Percentiles rank a stretch among this genome's conserved stretches.
phyloP scores from a whole-genome alignment of 2,888 invertebrate genomes.

The Sipha maydis region DNA sequence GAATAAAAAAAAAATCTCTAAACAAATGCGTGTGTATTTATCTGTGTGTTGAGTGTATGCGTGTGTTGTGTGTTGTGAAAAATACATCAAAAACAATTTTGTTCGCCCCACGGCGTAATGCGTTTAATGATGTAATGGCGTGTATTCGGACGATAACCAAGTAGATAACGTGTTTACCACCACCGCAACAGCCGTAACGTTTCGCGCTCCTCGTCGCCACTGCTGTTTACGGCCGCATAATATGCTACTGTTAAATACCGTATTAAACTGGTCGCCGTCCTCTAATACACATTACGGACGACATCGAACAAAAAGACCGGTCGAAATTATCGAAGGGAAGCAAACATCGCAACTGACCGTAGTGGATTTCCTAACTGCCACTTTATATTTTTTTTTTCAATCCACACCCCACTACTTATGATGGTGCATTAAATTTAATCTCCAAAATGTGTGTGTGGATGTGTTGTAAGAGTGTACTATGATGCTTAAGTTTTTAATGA shows the following conservation, averaged over 20 bases:
- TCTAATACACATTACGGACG: no score
- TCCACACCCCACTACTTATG: background rate
- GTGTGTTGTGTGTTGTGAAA: background rate
- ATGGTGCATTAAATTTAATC: background rate
- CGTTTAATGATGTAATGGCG: slow-evolving; percentile 59
- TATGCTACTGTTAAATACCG: background rate
- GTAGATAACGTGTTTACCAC: slow-evolving; percentile 23
- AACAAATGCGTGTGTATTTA: background rate
- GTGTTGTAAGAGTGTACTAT: no score
- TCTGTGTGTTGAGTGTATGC: background rate
- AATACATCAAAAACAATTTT: slow-evolving; percentile 53
- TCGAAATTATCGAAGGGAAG: background rate
- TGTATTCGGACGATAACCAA: slow-evolving; percentile 58
- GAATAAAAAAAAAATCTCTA: background rate
- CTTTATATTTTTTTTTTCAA: background rate
- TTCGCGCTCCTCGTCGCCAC: background rate
- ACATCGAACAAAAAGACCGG: no score
- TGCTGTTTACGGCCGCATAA: background rate
- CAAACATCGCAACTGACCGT: background rate
- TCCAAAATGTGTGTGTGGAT: background rate
- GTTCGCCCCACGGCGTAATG: slow-evolving; percentile 1
- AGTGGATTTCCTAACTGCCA: background rate
- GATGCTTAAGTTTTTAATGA: no score
- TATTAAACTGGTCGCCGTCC: no score
- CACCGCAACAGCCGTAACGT: background rate